A percentile compares a stretch with the other conserved stretches of the same genome.
phyloP scores from a whole-genome alignment of 1,140 invertebrate species.

The Nasonia vitripennis region DNA sequence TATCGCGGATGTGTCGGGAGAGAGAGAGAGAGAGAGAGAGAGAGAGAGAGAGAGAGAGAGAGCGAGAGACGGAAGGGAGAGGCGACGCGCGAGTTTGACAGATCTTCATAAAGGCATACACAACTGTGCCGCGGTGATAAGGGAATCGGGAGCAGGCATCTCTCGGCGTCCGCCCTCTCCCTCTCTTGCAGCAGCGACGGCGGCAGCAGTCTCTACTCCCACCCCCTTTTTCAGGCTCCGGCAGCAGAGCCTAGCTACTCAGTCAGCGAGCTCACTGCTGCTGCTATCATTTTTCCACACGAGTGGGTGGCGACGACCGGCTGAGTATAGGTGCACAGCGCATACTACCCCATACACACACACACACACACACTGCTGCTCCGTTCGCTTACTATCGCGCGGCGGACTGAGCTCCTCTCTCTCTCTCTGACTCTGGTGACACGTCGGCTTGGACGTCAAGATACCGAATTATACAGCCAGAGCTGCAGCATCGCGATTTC shows the following conservation, averaged over 20 bases:
- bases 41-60: neutral
- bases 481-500: constrained; percentile 46
- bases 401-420: neutral
- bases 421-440: neutral
- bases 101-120: constrained; percentile 71
- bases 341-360: constrained; percentile 23
- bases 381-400: neutral
- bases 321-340: constrained; percentile 53
- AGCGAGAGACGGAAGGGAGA: constrained; percentile 40
- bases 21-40: too few relatives aligned
- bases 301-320: constrained; percentile 62
- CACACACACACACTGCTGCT: neutral
- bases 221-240: constrained; percentile 57
- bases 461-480: constrained; percentile 45
- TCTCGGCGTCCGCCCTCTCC: constrained; percentile 50
- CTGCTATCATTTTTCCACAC: constrained; percentile 73
- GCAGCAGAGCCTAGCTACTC: constrained; percentile 55
- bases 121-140: constrained; percentile 67
- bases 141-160: constrained; percentile 67
- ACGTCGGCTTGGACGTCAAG: constrained; percentile 29
- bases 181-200: constrained; percentile 23
- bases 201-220: constrained; percentile 18
- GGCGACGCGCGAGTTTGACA: constrained; percentile 64
- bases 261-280: constrained; percentile 56
- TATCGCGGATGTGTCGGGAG: neutral